Evolutionary conservation across 2,797 vertebrate species (phyloP), one percentile per base, ranked within the genome.

Genomic region (Orestias chungarensis): DNA sequence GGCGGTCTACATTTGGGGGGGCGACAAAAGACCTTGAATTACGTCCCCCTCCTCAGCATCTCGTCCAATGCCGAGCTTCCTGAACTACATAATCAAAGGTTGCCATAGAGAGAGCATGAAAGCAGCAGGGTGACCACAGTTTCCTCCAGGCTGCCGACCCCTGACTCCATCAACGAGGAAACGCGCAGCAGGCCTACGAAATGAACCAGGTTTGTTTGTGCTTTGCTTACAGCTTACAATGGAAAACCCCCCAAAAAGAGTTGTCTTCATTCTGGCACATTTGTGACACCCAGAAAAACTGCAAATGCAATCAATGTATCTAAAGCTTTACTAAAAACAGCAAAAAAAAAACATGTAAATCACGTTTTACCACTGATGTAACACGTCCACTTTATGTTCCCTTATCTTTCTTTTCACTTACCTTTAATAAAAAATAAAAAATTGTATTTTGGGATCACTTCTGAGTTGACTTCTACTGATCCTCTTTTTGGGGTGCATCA

Each of bases 61-160:
- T 70, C 61, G 9, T 50, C 79, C 50, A 43, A 1, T n/a, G 66
- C 64, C 14, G 62, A 66, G 76, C 76, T 18, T 75, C n/a, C 70
- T 75, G 77, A 83, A 74, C 82, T 49, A 11, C 52, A 10, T 29
- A 71, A 91, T 93, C 90, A 92, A 90, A 92, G 88, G 92, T 91
- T 88, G 79, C 77, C 79, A 90, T 59, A 64, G 54, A 69, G 76
- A 79, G 78, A 87, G 88, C 80, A 84, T 87, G 79, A 92, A 88
- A 90, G 84, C 74, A 2, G 4, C n/a, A 47, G 52, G 55, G 38
- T 3, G 55, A 50, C 1, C 57, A 59, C 73, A 7, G 80, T 31
- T 74, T 68, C 73, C 77, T 68, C 50, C 52, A 4, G 72, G 64
- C 68, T 49, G 43, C 42, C 1, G 69, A 75, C 44, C 71, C n/a